Evolutionary conservation across 2,797 vertebrate genomes (phyloP), one percentile per base, ranked within the genome.

Genomic region (Ciconia nigra): DNA sequence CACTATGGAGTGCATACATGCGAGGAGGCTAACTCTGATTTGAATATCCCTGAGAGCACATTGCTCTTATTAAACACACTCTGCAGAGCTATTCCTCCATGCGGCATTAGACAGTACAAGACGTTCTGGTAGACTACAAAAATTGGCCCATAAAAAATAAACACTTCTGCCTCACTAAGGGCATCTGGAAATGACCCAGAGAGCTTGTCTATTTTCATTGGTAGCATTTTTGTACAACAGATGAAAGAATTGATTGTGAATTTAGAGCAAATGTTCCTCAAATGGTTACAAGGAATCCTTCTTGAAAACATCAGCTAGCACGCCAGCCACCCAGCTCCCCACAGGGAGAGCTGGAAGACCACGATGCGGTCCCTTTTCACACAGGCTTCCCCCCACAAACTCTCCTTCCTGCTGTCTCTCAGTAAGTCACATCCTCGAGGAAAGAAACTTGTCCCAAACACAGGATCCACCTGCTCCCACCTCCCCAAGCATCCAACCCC

Each of bases 151-250:
- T 83, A 95, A 95, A 96, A 96, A 93, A 90, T 74, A 93, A 96
- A 96, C 91, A 96, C 90, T 96, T 95, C 93, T 95, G 91, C 85
- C 88, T 96, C 79, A 87, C 84, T 92, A 87, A 90, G 92, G 93
- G 95, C 87, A 96, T 92, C 89, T 95, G 93, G 94, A 96, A 92
- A 96, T 96, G 96, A 97, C 96, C 91, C 89, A 87, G 71, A 69
- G 90, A 80, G 74, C n/a, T 89, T 35, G 33, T 93, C 96, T 96
- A 46, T 93, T 94, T 96, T 93, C 94, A 92, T 29, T 77, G 71
- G 90, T 94, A 95, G 76, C 59, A 69, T 91, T 94, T 93, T 86
- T 92, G 61, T 69, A 89, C 14, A 58, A 81, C 58, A 51, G 84
- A 92, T 72, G 33, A 94, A 87, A 96, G 85, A 93, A 92, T 80